These are phyloP conservation scores for Tetraneura akinire DNA, from an alignment of 1,140 invertebrate genomes.

Conservation along the genomic window DNA sequence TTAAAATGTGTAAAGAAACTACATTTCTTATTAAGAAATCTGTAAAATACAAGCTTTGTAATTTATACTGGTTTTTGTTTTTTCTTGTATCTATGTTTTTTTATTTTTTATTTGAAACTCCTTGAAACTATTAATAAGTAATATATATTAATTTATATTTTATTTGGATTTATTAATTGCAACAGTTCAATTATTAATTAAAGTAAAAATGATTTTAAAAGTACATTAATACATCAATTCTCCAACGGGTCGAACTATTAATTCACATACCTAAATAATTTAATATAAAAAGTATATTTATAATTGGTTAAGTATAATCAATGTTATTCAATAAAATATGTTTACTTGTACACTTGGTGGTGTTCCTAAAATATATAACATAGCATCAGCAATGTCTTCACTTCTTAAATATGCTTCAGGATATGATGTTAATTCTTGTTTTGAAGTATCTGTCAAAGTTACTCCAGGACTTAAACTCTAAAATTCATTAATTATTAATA, in stretches of 20 bases:
- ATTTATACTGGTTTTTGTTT: no score
- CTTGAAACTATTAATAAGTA: no score
- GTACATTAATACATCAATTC: constrained; percentile 31
- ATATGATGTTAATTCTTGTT: background rate
- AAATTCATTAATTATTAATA: background rate
- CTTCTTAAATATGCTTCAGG: constrained; percentile 4
- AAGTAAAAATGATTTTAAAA: no score
- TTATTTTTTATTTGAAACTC: no score
- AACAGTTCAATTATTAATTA: background rate
- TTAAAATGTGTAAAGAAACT: no score
- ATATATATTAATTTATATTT: no score
- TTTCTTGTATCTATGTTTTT: no score
- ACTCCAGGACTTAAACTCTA: constrained; percentile 18
- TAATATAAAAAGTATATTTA: background rate
- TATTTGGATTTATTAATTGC: no score
- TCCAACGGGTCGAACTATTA: constrained; percentile 12
- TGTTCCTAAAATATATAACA: constrained; percentile 45
- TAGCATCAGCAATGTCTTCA: constrained; percentile 39
- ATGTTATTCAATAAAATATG: no score
- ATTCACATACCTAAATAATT: constrained; percentile 11
- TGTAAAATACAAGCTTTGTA: no score
- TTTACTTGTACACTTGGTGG: constrained; percentile 45
- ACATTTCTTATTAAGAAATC: no score
- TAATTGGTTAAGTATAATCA: no score
- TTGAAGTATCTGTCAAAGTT: background rate